phyloP scores from a whole-genome alignment of 2,888 invertebrate species.

The Sesia apiformis region DNA sequence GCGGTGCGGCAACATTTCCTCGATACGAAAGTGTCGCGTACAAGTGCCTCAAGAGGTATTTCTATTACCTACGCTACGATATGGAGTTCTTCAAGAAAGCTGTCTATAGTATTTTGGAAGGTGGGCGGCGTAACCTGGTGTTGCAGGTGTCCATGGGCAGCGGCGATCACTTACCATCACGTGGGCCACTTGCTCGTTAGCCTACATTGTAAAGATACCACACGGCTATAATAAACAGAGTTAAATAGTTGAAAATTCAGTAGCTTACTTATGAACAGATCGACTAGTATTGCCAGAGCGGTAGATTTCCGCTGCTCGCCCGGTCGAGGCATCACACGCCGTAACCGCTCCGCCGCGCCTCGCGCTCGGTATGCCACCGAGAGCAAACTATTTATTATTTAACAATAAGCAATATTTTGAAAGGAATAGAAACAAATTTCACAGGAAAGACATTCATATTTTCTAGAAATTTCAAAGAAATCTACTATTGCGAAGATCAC shows the following conservation, averaged over 20 bases:
- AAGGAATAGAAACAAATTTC: neutral
- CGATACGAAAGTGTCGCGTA: too few species aligned
- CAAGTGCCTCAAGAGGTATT: too few species aligned
- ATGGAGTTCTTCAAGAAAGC: too few species aligned
- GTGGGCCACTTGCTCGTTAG: too few species aligned
- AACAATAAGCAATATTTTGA: neutral
- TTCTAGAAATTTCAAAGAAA: too few species aligned
- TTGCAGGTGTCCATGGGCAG: too few species aligned
- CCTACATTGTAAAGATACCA: neutral
- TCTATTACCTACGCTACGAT: too few species aligned
- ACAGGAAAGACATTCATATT: neutral
- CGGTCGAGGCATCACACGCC: slow-evolving; percentile 26
- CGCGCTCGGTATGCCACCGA: slow-evolving; percentile 18
- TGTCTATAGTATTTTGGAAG: too few species aligned
- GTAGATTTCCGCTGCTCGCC: slow-evolving; percentile 41
- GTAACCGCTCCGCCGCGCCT: slow-evolving; percentile 1
- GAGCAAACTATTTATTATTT: slow-evolving; percentile 3
- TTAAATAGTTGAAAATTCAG: slow-evolving; percentile 15
- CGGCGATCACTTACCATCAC: too few species aligned
- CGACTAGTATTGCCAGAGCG: slow-evolving; percentile 21
- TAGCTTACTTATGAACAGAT: slow-evolving; percentile 24
- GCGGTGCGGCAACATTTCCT: too few species aligned
- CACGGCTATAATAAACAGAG: neutral
- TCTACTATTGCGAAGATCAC: too few species aligned
- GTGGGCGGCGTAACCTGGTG: too few species aligned